Percentiles rank a stretch among this genome's conserved stretches.
Evolutionary conservation across 2,888 invertebrate species (phyloP).

Genomic region (Nowickia ferox): DNA sequence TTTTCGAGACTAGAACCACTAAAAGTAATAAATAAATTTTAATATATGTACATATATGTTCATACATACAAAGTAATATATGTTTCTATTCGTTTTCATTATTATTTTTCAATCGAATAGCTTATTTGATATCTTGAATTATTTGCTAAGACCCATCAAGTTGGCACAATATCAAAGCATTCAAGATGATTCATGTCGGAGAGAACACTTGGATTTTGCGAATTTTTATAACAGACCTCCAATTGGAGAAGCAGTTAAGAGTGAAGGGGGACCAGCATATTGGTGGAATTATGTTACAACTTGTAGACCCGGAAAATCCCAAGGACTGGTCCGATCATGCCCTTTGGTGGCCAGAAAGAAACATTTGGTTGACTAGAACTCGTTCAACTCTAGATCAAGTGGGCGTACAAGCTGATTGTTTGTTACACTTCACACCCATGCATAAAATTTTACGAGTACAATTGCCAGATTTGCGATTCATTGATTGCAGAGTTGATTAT

Average conservation of each 20-base stretch:
- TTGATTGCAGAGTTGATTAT: constrained; percentile 97
- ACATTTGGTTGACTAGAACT: constrained; percentile 96
- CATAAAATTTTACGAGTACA: constrained; percentile 96
- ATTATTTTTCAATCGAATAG: constrained; percentile 26
- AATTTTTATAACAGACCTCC: constrained; percentile 95
- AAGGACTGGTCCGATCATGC: constrained; percentile 99
- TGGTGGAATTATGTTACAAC: constrained; percentile 98
- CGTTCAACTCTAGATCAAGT: constrained; percentile 98
- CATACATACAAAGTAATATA: constrained; percentile 3
- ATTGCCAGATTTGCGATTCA: constrained; percentile 95
- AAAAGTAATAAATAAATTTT: constrained; percentile 63
- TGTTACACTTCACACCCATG: constrained; percentile 98
- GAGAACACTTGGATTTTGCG: constrained; percentile 98
- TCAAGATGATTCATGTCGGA: constrained; percentile 86
- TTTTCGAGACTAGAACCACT: constrained; percentile 51
- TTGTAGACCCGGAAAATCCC: constrained; percentile 98
- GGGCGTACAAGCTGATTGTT: constrained; percentile 96
- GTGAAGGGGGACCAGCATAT: constrained; percentile 98
- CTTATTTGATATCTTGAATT: constrained; percentile 33
- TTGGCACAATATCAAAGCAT: constrained; percentile 53
- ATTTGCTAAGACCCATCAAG: constrained; percentile 28
- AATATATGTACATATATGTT: constrained; percentile 24
- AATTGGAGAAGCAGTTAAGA: constrained; percentile 93
- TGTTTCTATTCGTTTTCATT: constrained; percentile 17
- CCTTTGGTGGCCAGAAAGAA: constrained; percentile 98